phyloP scores from a whole-genome alignment of 2,888 invertebrate species.

The Lottia gigantea region DNA sequence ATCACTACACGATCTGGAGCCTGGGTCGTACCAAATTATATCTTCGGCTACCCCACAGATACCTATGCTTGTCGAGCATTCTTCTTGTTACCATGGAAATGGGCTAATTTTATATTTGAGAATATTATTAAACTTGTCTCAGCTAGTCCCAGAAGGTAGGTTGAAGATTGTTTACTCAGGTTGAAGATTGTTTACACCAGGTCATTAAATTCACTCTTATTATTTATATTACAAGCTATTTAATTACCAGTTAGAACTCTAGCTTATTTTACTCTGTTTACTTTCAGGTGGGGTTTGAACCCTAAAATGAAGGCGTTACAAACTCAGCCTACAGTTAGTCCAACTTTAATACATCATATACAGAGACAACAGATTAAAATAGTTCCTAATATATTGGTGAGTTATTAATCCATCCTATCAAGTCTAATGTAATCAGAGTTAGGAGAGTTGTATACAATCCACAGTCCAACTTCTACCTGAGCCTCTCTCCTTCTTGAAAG shows the following conservation, averaged over 20 bases:
- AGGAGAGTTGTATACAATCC: no score
- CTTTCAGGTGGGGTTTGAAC: conserved; percentile 59
- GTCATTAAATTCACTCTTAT: no score
- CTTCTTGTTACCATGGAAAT: conserved; percentile 53
- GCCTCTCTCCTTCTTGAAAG: no score
- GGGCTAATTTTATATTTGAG: conserved; percentile 53
- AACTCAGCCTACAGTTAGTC: conserved; percentile 64
- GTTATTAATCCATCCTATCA: no score
- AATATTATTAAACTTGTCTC: conserved; percentile 47
- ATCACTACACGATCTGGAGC: conserved; percentile 64
- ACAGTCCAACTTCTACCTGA: no score
- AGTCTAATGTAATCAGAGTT: no score
- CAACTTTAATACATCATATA: conserved; percentile 63
- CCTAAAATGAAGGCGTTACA: conserved; percentile 62
- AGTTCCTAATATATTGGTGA: conserved; percentile 59
- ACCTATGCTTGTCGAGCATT: conserved; percentile 59
- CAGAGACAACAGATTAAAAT: conserved; percentile 57
- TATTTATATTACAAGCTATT: no score
- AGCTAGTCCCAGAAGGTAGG: conserved; percentile 56
- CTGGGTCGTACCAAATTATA: conserved; percentile 64
- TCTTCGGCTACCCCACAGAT: conserved; percentile 59
- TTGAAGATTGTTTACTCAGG: no score
- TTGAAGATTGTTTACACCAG: no score
- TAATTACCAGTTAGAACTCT: no score
- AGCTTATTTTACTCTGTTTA: neutral